These are phyloP conservation scores for Brachynemurus nebulosus DNA, from an alignment of 2,888 invertebrate genomes.

Conservation along the genomic window DNA sequence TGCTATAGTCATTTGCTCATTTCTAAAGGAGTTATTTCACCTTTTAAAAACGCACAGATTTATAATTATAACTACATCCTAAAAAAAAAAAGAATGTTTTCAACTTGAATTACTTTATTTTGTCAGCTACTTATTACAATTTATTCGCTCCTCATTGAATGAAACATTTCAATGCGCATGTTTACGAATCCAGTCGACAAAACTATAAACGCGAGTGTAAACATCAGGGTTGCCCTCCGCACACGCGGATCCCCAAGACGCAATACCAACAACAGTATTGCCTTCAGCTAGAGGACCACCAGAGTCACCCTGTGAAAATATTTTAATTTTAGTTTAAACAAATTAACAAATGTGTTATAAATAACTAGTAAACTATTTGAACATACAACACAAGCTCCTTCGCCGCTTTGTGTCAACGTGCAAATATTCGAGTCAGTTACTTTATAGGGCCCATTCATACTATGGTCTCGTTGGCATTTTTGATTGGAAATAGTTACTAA, in stretches of 20 bases:
- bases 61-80: no score
- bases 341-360: background rate
- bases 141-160: no score
- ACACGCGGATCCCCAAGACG: background rate
- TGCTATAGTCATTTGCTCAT: no score
- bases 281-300: background rate
- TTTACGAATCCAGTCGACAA: constrained; percentile 1
- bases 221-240: constrained; percentile 2
- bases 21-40: no score
- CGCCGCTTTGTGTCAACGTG: background rate
- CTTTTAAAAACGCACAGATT: no score
- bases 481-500: background rate
- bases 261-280: background rate
- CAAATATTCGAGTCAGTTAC: background rate
- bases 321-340: background rate
- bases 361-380: background rate
- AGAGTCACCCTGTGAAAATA: constrained; percentile 2
- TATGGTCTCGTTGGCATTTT: background rate
- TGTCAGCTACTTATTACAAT: no score
- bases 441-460: no score
- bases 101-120: no score
- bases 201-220: background rate
- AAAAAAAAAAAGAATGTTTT: no score
- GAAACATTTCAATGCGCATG: no score
- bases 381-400: background rate